phyloP scores from a whole-genome alignment of 2,888 invertebrate species.

The Mesopsocus fuscifrons region DNA sequence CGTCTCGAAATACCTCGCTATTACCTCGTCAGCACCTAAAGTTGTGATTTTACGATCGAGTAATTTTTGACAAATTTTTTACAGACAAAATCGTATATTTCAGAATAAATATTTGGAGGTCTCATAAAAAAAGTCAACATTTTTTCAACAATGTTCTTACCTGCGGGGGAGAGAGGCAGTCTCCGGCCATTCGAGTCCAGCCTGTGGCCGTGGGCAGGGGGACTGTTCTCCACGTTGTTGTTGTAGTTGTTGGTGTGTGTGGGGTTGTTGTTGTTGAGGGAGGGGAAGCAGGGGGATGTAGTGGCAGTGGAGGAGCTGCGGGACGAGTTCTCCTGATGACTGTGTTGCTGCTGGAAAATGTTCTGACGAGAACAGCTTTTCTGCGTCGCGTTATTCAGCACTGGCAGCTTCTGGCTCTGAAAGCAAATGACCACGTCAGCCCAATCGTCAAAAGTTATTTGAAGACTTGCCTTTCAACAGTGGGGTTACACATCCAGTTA shows the following conservation, averaged over 20 bases:
- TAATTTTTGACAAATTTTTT: no score
- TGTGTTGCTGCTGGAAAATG: constrained; percentile 7
- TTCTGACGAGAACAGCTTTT: constrained; percentile 2
- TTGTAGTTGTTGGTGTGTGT: constrained; percentile 20
- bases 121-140: no score
- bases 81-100: no score
- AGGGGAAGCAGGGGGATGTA: constrained; percentile 15
- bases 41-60: no score
- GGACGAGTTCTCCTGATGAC: constrained; percentile 10
- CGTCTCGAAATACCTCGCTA: no score
- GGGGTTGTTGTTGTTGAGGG: constrained; percentile 17
- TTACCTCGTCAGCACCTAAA: no score
- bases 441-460: background rate
- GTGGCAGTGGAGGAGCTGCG: constrained; percentile 11
- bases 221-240: constrained; percentile 28
- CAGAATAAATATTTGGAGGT: no score
- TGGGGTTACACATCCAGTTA: no score
- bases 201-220: constrained; percentile 18
- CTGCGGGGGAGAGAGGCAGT: constrained; percentile 35
- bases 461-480: no score
- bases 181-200: constrained; percentile 26
- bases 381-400: constrained; percentile 16
- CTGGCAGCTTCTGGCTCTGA: constrained; percentile 16
- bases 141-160: no score
- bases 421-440: constrained; percentile 11